Conservation (phyloP, 1,140 invertebrate genomes). For the Zaprionus lachaisei region DNA sequence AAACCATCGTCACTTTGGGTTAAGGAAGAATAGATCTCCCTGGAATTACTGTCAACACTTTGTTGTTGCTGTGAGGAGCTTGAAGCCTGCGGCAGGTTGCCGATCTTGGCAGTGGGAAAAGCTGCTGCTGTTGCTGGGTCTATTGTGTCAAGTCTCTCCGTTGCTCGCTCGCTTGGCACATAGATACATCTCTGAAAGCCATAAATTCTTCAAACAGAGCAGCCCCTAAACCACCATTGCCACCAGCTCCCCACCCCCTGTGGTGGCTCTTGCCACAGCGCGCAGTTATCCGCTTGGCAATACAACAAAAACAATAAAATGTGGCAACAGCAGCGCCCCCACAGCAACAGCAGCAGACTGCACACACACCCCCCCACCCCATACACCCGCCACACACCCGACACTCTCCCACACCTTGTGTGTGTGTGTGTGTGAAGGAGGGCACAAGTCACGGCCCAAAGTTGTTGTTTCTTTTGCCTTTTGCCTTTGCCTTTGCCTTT, state of each 20-base stretch:
- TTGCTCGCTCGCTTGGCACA: conserved; percentile 42
- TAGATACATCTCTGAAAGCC: conserved; percentile 82
- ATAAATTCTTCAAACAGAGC: conserved; percentile 83
- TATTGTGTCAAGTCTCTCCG: conserved; percentile 19
- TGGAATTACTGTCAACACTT: conserved; percentile 55
- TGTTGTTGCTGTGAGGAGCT: conserved; percentile 11
- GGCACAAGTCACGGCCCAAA: conserved; percentile 70
- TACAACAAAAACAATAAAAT: conserved; percentile 83
- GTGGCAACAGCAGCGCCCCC: conserved; percentile 59
- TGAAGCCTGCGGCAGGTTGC: conserved; percentile 25
- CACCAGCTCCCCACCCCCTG: conserved; percentile 4
- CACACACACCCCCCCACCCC: conserved; percentile 9
- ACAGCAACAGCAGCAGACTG: conserved; percentile 47
- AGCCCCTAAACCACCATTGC: conserved; percentile 65
- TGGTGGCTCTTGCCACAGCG: neutral
- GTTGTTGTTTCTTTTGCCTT: conserved; percentile 38
- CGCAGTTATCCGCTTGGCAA: conserved; percentile 52
- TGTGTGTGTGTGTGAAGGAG: neutral
- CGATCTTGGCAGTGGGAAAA: conserved; percentile 3
- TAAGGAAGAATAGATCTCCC: conserved; percentile 18
- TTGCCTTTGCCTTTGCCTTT: conserved; percentile 49
- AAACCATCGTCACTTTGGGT: conserved; percentile 13
- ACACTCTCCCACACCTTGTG: conserved; percentile 38
- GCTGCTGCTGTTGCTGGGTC: neutral
- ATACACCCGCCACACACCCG: conserved; percentile 6